phyloP scores from a whole-genome alignment of 2,888 invertebrate genomes.

The Netelia virgata region DNA sequence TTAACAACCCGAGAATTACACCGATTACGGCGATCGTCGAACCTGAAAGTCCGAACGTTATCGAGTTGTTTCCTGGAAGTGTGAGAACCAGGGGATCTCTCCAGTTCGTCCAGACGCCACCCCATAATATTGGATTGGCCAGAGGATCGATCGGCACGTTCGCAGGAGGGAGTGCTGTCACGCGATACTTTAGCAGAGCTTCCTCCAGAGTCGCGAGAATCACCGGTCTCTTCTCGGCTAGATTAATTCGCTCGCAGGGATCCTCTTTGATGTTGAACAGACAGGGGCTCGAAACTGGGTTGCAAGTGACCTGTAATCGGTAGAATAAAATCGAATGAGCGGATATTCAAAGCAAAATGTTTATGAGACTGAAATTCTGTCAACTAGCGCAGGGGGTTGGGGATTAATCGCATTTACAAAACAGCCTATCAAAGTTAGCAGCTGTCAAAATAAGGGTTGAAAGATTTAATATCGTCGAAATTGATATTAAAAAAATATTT shows the following conservation, averaged over 20 bases:
- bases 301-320: slow-evolving; percentile 75
- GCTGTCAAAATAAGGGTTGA: too few species aligned
- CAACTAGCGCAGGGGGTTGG: too few species aligned
- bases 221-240: slow-evolving; percentile 83
- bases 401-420: too few species aligned
- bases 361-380: too few species aligned
- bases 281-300: slow-evolving; percentile 80
- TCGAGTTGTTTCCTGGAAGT: neutral
- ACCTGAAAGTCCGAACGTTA: slow-evolving; percentile 66
- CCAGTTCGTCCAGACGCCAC: slow-evolving; percentile 88
- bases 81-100: slow-evolving; percentile 80
- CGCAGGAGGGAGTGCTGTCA: slow-evolving; percentile 84
- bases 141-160: slow-evolving; percentile 85
- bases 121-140: slow-evolving; percentile 86
- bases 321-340: neutral
- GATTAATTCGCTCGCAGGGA: slow-evolving; percentile 85
- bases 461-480: too few species aligned
- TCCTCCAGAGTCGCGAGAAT: slow-evolving; percentile 84
- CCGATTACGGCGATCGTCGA: slow-evolving; percentile 71
- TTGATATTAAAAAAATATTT: too few species aligned
- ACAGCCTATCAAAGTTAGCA: too few species aligned
- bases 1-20: slow-evolving; percentile 67
- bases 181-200: slow-evolving; percentile 83
- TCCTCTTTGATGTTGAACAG: slow-evolving; percentile 83
- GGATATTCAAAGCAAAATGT: neutral